Conservation (phyloP, 1,140 invertebrate species). For the Zaprionus camerounensis region DNA sequence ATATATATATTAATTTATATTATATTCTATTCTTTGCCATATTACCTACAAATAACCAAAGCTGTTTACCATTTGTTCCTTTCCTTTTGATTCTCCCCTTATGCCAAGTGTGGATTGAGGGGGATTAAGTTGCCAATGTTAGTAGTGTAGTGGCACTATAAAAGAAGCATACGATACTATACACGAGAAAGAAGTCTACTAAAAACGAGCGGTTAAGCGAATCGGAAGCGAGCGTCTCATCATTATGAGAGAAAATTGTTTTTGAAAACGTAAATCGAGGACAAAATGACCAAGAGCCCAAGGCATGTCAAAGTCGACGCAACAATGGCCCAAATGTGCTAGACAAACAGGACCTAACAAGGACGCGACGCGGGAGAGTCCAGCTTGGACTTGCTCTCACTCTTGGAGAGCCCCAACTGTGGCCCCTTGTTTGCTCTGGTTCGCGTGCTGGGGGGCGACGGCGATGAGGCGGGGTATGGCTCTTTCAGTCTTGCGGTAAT, state of each 20-base stretch:
- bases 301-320: constrained; percentile 55
- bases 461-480: background rate
- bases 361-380: background rate
- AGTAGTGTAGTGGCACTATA: constrained; percentile 11
- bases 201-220: constrained; percentile 45
- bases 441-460: background rate
- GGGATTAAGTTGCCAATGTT: constrained; percentile 28
- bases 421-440: constrained; percentile 8
- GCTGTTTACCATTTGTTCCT: too few species aligned
- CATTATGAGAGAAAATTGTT: constrained; percentile 70
- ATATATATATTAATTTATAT: too few species aligned
- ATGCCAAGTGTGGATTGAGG: background rate
- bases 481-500: constrained; percentile 31
- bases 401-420: background rate
- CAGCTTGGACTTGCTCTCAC: background rate
- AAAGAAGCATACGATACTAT: constrained; percentile 28
- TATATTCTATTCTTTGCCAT: too few species aligned
- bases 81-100: background rate
- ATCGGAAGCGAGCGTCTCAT: constrained; percentile 56
- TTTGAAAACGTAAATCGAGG: constrained; percentile 74
- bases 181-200: constrained; percentile 12
- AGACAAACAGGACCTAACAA: constrained; percentile 52
- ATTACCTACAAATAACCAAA: too few species aligned
- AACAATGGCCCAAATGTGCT: constrained; percentile 57
- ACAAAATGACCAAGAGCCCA: constrained; percentile 69